Percentiles rank a stretch among this genome's conserved stretches.
phyloP scores from a whole-genome alignment of 2,888 invertebrate species.

The Ceratothoa steindachneri region DNA sequence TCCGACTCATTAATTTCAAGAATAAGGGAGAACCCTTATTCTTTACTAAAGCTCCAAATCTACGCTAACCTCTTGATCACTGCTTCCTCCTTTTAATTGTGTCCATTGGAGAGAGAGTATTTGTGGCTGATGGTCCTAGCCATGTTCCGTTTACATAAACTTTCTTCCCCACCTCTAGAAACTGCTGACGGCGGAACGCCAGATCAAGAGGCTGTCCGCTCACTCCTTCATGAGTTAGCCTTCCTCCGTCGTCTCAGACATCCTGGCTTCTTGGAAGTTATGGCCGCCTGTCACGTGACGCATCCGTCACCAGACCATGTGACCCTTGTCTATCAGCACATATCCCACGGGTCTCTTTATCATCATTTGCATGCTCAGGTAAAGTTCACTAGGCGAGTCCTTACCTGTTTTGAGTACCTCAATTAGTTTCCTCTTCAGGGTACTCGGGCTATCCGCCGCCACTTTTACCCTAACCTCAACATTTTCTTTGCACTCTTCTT shows the following conservation, averaged over 20 bases:
- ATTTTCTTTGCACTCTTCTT: neutral
- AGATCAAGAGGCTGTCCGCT: slow-evolving; percentile 37
- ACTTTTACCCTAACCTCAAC: neutral
- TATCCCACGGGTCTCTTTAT: slow-evolving; percentile 54
- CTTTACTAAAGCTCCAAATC: no score
- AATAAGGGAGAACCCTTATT: no score
- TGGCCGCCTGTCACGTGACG: slow-evolving; percentile 53
- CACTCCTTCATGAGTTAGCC: slow-evolving; percentile 37
- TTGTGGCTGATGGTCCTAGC: no score
- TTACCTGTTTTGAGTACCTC: neutral
- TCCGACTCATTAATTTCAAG: no score
- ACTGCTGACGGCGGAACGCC: slow-evolving; percentile 26
- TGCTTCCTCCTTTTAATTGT: no score
- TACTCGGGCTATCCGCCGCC: neutral
- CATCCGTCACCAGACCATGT: slow-evolving; percentile 51
- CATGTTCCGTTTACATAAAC: no score
- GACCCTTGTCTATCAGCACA: slow-evolving; percentile 54
- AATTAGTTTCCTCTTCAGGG: slow-evolving; percentile 25
- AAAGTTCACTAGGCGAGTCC: no score
- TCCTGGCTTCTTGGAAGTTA: slow-evolving; percentile 54
- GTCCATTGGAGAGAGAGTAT: no score
- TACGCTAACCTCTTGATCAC: no score
- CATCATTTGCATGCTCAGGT: slow-evolving; percentile 52
- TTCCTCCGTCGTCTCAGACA: slow-evolving; percentile 51
- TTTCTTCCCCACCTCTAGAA: neutral